A percentile compares a stretch with the other conserved stretches of the same genome.
These are phyloP conservation scores for Pitangus sulphuratus DNA, from an alignment of 2,797 vertebrate species.

Conservation along the genomic window DNA sequence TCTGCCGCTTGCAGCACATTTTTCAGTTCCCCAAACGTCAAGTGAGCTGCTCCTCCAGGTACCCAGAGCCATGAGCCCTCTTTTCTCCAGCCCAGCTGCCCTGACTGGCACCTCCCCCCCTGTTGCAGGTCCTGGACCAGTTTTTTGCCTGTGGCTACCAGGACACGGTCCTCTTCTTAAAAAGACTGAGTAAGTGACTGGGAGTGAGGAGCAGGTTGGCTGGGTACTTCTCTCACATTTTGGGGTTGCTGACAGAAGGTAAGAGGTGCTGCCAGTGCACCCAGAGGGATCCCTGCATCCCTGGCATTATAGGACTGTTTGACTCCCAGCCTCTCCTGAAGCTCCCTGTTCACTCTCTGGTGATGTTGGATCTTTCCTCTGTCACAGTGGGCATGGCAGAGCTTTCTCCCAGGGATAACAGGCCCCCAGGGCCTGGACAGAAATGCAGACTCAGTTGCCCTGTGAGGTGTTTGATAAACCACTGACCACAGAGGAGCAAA, in stretches of 20 bases:
- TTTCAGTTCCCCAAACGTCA: rapidly evolving
- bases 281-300: not conserved
- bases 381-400: not conserved
- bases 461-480: not conserved
- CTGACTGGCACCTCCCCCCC: not conserved
- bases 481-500: not conserved
- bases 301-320: not conserved
- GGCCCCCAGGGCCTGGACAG: not conserved
- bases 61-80: not conserved
- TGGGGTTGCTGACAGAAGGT: not conserved
- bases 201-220: not conserved
- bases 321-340: not conserved
- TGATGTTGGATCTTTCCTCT: not conserved
- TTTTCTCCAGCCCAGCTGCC: not conserved
- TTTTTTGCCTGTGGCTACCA: not conserved
- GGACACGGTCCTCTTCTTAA: not conserved
- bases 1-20: rapidly evolving
- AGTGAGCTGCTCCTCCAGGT: not conserved
- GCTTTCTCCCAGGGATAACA: not conserved
- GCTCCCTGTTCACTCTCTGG: not conserved
- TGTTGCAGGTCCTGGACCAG: not conserved
- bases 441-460: rapidly evolving
- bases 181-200: constrained; percentile 20
- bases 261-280: not conserved
- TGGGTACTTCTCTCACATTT: rapidly evolving